Conservation (phyloP, 2,797 vertebrate species). For the Catamblyrhynchus diadema region DNA sequence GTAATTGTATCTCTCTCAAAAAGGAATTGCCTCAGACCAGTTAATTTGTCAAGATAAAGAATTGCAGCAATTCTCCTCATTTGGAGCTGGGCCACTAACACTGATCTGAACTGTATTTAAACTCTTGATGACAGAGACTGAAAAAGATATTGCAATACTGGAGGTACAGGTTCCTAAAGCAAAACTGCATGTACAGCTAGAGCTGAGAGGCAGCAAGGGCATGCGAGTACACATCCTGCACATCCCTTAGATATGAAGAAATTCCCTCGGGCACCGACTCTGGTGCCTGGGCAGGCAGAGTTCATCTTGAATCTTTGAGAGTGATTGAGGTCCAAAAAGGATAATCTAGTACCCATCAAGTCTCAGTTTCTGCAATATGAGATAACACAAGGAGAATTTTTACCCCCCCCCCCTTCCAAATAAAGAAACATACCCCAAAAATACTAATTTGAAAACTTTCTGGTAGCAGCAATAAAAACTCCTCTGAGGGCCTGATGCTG, state of each 20-base stretch:
- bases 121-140: slow-evolving; percentile 59
- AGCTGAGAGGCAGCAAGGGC: slow-evolving; percentile 43
- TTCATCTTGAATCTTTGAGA: slow-evolving; percentile 20
- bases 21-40: slow-evolving; percentile 64
- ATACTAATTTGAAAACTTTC: not conserved
- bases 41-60: slow-evolving; percentile 67
- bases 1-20: slow-evolving; percentile 55
- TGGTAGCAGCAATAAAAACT: not conserved
- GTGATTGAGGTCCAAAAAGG: not conserved
- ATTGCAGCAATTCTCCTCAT: slow-evolving; percentile 38
- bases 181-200: slow-evolving; percentile 41
- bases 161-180: slow-evolving; percentile 59
- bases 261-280: slow-evolving; percentile 30
- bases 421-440: not conserved
- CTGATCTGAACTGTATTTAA: slow-evolving; percentile 64
- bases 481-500: not conserved
- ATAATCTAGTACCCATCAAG: not conserved
- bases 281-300: slow-evolving; percentile 45
- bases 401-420: not conserved
- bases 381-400: not conserved
- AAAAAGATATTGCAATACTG: slow-evolving; percentile 63
- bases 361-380: not conserved
- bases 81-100: slow-evolving; percentile 59
- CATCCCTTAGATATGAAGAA: slow-evolving; percentile 60
- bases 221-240: slow-evolving; percentile 59